phyloP scores from a whole-genome alignment of 1,140 invertebrate species.

The Popillia japonica region DNA sequence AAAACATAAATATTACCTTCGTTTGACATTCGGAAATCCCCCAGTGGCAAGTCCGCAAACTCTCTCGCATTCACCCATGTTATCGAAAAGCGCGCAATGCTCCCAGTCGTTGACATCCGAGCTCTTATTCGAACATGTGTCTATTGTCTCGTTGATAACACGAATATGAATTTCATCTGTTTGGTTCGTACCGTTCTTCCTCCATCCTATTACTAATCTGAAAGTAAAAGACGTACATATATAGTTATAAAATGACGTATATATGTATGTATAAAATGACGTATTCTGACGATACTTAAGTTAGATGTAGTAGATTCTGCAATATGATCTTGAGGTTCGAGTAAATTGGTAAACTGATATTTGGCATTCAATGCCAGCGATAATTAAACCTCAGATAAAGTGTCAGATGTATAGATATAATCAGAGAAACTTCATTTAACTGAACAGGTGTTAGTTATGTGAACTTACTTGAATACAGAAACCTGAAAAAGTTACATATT shows the following conservation, averaged over 20 bases:
- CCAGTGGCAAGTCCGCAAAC: conserved; percentile 67
- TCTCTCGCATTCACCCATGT: conserved; percentile 61
- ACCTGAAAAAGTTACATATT: no score
- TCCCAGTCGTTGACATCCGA: conserved; percentile 55
- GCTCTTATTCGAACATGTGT: conserved; percentile 54
- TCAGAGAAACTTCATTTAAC: no score
- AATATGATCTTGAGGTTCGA: no score
- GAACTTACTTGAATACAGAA: no score
- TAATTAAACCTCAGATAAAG: no score
- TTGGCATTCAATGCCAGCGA: no score
- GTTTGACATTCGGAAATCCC: conserved; percentile 48
- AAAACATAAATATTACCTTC: conserved; percentile 47
- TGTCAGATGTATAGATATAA: no score
- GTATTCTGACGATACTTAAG: no score
- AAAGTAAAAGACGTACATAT: conserved; percentile 39
- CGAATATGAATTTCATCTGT: conserved; percentile 61
- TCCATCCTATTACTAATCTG: conserved; percentile 65
- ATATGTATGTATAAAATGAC: background rate
- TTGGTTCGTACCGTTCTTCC: conserved; percentile 55
- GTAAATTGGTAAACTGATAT: no score
- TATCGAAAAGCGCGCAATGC: conserved; percentile 64
- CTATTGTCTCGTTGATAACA: conserved; percentile 57
- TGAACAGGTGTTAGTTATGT: no score
- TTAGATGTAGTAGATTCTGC: no score
- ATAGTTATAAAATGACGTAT: background rate